A percentile compares a stretch with the other conserved stretches of the same genome.
Evolutionary conservation across 2,888 invertebrate species (phyloP).

Genomic region (Coleophora deauratella): DNA sequence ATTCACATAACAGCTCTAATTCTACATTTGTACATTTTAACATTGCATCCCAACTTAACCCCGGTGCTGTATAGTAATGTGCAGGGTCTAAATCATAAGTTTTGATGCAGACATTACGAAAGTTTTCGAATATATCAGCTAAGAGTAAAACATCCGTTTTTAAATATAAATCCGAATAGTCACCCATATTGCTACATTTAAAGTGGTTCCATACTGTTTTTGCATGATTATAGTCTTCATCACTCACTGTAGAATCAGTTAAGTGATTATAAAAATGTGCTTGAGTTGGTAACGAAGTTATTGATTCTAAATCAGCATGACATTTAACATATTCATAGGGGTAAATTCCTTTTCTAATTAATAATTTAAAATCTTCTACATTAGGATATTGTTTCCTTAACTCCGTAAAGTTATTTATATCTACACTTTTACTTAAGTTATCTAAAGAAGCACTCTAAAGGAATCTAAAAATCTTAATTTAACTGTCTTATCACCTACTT

Average conservation of each 20-base stretch:
- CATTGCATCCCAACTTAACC: constrained; percentile 24
- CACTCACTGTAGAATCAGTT: constrained; percentile 9
- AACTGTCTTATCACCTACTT: background rate
- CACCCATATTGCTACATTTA: constrained; percentile 18
- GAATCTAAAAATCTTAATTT: constrained; percentile 13
- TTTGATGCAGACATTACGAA: constrained; percentile 21
- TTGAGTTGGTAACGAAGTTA: constrained; percentile 14
- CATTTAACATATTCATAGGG: constrained; percentile 20
- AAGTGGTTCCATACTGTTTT: constrained; percentile 23
- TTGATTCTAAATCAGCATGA: constrained; percentile 10
- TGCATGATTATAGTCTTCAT: constrained; percentile 20
- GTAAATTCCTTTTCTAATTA: constrained; percentile 18
- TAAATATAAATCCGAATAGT: constrained; percentile 29
- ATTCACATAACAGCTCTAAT: constrained; percentile 17
- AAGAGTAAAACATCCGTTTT: constrained; percentile 29
- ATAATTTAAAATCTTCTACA: constrained; percentile 8
- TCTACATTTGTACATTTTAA: constrained; percentile 15
- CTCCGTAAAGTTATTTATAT: constrained; percentile 10
- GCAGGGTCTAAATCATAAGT: constrained; percentile 21
- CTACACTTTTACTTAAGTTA: constrained; percentile 7
- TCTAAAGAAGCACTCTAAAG: constrained; percentile 2
- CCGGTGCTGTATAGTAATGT: constrained; percentile 20
- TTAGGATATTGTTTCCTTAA: constrained; percentile 6
- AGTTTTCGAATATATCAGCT: constrained; percentile 33
- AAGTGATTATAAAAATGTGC: constrained; percentile 14